Evolutionary conservation across 2,113 vertebrate genomes (phyloP), one percentile per base, ranked within the genome.

Genomic region (Nyctereutes procyonoides): DNA sequence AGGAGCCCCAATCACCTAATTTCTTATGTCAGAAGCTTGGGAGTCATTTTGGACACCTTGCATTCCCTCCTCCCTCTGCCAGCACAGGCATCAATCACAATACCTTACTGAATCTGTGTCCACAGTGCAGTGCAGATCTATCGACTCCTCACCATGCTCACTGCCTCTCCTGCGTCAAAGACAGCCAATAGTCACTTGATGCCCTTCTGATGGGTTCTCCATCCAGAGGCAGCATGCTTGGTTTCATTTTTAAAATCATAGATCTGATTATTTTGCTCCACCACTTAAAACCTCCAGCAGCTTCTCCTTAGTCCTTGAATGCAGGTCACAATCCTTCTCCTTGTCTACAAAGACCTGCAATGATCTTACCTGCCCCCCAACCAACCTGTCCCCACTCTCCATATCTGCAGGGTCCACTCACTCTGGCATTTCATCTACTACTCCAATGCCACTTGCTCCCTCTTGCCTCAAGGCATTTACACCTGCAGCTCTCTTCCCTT

Each of bases 121-220:
- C 4, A 20, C 19, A 77, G 38, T 22, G 13, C 10, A 26, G 53
- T 2, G 4, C 43, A 62, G 24, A 28, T 55, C 19, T 51, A 5
- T 4, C 9, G 16, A 20, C 10, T 6, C 51, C 53, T 58, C 30
- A n/a, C 32, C 24, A 10, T 9, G 38, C n/a, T 53, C 19, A 30
- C 2, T 28, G n/a, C 20, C 26, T 16, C 14, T 2, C 26, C 58
- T 22, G 35, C 5, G 35, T 51, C 69, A 65, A 67, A 88, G 71
- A 79, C 11, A 11, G n/a, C 13, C 6, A 28, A 5, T 3, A 1
- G 6, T 58, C 2, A 0, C 60, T 85, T 32, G 28, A 11, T 4
- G 10, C 53, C 30, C 62, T 90, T 26, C 38, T 51, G 13, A 13
- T 28, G 30, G n/a, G 16, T n/a, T 81, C 56, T 32, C 14, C 15